Evolutionary conservation across 2,888 invertebrate genomes (phyloP), one percentile per base, ranked within the genome.

Genomic region (Heliconius ethilla): DNA sequence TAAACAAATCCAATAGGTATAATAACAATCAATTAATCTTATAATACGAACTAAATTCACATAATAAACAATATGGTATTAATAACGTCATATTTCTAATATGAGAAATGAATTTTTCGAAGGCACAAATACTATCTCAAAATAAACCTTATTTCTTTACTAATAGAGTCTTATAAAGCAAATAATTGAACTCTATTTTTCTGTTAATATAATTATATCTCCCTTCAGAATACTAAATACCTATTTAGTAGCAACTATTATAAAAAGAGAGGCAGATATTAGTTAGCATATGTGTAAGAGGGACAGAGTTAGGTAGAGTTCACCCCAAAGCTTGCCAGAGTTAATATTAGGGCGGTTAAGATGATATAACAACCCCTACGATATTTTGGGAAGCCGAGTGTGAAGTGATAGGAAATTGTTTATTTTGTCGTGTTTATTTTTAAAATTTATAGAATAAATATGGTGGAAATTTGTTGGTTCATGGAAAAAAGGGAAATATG

Each of bases 161-260:
- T 0, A 74, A 82, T 85, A 86, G 79, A 77, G 70, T 65, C 33
- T 33, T 27, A 45, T 37, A 75, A 65, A 75, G 45, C 18, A 59
- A 59, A 59, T 59, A 33, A 59, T 72, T 10, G 55, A 25, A 78
- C 72, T 81, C 81, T 80, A 85, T 94, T 92, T 93, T 93, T 92
- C 92, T 88, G 92, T 93, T 93, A 87, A 89, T 87, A 88, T 91
- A 93, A 94, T 94, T 94, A 94, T 89, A 88, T 87, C 87, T 89
- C 94, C 94, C 93, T 92, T 90, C 90, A 88, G 94, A 94, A 93
- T 94, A 93, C 93, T 93, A 94, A 94, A 94, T 91, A 91, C 92
- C 92, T 93, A 93, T 93, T 94, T 93, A 93, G 92, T 91, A 88
- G 85, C 86, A 89, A 90, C 90, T 91, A 91, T 90, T 87, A 83